phyloP scores from a whole-genome alignment of 1,140 invertebrate species.

The Belonocnema kinseyi region DNA sequence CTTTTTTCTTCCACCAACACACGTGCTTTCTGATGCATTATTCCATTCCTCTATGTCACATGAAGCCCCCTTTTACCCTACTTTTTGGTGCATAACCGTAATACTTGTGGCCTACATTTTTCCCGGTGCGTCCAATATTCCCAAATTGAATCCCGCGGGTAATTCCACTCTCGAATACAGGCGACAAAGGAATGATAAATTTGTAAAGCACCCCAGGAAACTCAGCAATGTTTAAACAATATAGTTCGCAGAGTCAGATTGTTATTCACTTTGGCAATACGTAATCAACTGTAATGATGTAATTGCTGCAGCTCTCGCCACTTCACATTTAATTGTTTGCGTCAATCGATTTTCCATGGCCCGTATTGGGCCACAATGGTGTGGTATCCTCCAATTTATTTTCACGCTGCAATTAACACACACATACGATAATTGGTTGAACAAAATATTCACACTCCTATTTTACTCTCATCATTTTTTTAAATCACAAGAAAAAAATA shows the following conservation, averaged over 20 bases:
- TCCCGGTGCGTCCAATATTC: constrained; percentile 8
- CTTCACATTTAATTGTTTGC: constrained; percentile 19
- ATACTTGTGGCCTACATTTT: constrained; percentile 28
- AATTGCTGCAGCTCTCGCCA: constrained; percentile 13
- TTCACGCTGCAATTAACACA: constrained; percentile 12
- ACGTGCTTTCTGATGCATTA: neutral
- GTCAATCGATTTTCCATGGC: constrained; percentile 1
- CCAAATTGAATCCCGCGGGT: constrained; percentile 2
- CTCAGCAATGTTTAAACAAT: constrained; percentile 15
- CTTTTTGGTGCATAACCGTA: constrained; percentile 8
- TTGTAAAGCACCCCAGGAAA: neutral
- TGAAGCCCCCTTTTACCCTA: constrained; percentile 11
- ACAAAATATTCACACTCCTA: neutral
- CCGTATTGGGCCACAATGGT: constrained; percentile 10
- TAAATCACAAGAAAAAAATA: no score
- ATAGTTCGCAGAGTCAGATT: constrained; percentile 9
- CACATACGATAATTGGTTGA: neutral
- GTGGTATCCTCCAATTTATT: constrained; percentile 18
- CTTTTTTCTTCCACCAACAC: neutral
- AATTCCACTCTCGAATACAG: neutral
- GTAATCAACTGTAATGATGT: constrained; percentile 22
- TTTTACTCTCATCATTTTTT: neutral
- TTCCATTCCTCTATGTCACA: constrained; percentile 1
- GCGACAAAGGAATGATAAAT: neutral
- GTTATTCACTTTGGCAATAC: constrained; percentile 23